These are phyloP conservation scores for Mechanitis mazaeus DNA, from an alignment of 2,888 invertebrate species.

Conservation along the genomic window DNA sequence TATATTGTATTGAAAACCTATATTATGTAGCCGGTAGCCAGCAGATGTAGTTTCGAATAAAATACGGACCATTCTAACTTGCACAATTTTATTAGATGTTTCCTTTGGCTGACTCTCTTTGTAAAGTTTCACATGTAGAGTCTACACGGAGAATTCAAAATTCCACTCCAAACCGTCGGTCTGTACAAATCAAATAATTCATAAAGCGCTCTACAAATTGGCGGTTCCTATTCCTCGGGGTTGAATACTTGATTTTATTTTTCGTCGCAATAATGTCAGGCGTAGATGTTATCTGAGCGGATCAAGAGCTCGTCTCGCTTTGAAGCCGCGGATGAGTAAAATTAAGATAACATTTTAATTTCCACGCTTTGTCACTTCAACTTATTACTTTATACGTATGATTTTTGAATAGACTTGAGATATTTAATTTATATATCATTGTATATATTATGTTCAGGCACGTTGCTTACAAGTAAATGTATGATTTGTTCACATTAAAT, in stretches of 20 bases:
- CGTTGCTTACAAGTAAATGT: too few species aligned
- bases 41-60: conserved; percentile 10
- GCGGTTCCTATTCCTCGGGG: conserved; percentile 25
- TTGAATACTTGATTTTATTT: conserved; percentile 36
- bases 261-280: conserved; percentile 61
- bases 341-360: conserved; percentile 55
- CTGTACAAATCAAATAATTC: conserved; percentile 29
- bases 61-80: conserved; percentile 14
- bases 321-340: conserved; percentile 56
- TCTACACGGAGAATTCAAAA: conserved; percentile 17
- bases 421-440: too few species aligned
- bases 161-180: conserved; percentile 11
- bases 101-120: conserved; percentile 15
- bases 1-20: neutral
- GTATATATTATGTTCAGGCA: too few species aligned
- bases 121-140: conserved; percentile 19
- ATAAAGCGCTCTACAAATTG: conserved; percentile 30
- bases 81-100: conserved; percentile 20
- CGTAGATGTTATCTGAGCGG: conserved; percentile 58
- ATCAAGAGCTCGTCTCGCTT: conserved; percentile 60
- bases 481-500: neutral
- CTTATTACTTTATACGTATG: neutral
- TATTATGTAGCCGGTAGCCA: neutral
- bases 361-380: conserved; percentile 17
- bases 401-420: too few species aligned